Evolutionary conservation across 2,888 invertebrate genomes (phyloP), one percentile per base, ranked within the genome.

Genomic region (Strigamia maritima): DNA sequence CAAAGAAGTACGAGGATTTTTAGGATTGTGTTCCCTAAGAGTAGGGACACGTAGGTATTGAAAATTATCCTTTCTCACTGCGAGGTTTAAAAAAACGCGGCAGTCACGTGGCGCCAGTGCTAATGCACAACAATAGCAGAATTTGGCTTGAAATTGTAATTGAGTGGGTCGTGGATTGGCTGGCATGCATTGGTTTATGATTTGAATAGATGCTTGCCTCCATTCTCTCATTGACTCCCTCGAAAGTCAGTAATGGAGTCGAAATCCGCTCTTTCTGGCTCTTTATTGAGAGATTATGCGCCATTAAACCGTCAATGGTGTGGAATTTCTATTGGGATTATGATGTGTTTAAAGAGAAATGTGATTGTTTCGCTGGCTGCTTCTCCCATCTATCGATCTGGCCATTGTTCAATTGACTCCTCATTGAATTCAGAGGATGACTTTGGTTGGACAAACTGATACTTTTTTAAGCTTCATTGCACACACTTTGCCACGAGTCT

Each of bases 251-350:
- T 60, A 60, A 60, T 60, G 60, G 60, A 60, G 60, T 60, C 60
- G 60, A 60, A 60, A 60, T 60, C 60, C 60, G 60, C n/a, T 60
- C 60, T 60, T 19, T 24, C 60, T 19, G 44, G 24, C 60, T 60
- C 60, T 60, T 60, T 60, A 60, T 60, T 60, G 60, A 60, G 60
- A 60, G 60, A 60, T 60, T 60, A 60, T 60, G 60, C 60, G 60
- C 60, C 60, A 60, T 60, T 60, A 60, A 60, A 60, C 60, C 22
- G 60, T 60, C 60, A 60, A 60, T 60, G 60, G 60, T 60, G 60
- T 19, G 60, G 60, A 60, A 60, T 60, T 60, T 60, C 60, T 60
- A 60, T 60, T 60, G 60, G 60, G 60, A 60, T 60, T 60, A 60
- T 60, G 60, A 60, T 60, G 60, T 60, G 60, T 60, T 60, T 60